phyloP scores from a whole-genome alignment of 2,113 vertebrate species.

The Tiliqua scincoides region DNA sequence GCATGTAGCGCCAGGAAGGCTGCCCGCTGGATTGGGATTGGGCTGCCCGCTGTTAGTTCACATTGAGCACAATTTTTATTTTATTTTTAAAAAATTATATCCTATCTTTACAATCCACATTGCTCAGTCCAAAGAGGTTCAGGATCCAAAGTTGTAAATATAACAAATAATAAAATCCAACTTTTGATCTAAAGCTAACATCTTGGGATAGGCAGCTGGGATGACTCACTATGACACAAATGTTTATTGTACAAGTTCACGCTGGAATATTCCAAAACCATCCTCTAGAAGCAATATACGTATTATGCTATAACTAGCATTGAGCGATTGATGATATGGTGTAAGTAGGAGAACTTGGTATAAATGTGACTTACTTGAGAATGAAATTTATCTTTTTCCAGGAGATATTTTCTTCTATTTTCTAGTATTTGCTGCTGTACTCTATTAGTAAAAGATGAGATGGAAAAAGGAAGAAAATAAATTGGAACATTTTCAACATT shows the following conservation, averaged over 20 bases:
- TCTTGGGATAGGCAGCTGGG: not conserved
- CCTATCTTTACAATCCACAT: no score
- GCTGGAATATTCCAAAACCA: not conserved
- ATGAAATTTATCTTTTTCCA: constrained; percentile 62
- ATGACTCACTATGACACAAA: not conserved
- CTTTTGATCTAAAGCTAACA: not conserved
- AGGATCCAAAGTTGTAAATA: no score
- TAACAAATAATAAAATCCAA: no score
- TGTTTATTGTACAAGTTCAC: not conserved
- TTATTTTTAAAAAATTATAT: no score
- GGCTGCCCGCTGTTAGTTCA: no score
- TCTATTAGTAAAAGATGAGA: constrained; percentile 66
- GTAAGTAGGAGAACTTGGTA: not conserved
- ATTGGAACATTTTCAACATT: not conserved
- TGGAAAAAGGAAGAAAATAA: not conserved
- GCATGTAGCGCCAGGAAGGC: no score
- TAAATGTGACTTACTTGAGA: constrained; percentile 67
- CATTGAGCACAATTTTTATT: no score
- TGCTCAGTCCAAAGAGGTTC: no score
- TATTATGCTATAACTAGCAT: not conserved
- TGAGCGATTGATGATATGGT: not conserved
- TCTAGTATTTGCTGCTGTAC: constrained; percentile 64
- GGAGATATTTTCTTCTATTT: constrained; percentile 70
- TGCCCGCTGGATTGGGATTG: no score
- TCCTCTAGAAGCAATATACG: no score